Evolutionary conservation across 2,113 vertebrate species (phyloP).

Genomic region (Mormyrus iriodes): DNA sequence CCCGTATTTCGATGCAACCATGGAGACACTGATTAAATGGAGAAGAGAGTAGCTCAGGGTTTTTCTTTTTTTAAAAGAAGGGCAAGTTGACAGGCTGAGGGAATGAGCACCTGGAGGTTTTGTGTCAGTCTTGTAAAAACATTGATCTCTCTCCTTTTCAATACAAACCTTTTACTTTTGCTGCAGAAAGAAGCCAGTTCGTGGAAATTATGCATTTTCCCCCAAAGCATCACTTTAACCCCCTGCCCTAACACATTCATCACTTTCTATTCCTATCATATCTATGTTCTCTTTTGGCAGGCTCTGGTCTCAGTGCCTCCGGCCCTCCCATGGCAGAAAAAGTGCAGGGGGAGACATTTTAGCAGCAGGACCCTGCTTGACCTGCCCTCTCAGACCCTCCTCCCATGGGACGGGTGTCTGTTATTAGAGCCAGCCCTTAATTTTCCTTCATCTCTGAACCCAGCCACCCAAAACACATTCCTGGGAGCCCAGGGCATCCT

Average conservation of each 20-base stretch:
- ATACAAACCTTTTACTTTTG: neutral
- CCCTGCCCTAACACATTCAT: neutral
- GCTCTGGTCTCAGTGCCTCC: neutral
- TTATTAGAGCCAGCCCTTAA: constrained; percentile 25
- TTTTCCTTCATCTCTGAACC: constrained; percentile 22
- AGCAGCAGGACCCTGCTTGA: neutral
- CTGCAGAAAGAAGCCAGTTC: neutral
- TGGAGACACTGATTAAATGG: neutral
- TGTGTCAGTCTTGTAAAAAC: neutral
- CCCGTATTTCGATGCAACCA: neutral
- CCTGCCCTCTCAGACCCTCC: neutral
- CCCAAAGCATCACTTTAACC: neutral
- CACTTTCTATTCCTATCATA: neutral
- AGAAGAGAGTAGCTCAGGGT: neutral
- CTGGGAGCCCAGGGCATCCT: neutral
- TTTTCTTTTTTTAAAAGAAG: neutral
- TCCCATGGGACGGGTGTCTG: neutral
- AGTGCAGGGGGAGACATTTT: neutral
- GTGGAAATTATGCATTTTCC: neutral
- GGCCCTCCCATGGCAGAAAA: neutral
- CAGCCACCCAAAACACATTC: constrained; percentile 23
- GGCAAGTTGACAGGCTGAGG: neutral
- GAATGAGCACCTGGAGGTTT: neutral
- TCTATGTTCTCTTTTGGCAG: neutral
- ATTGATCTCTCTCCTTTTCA: neutral